A percentile compares a stretch with the other conserved stretches of the same genome.
phyloP scores from a whole-genome alignment of 1,140 invertebrate genomes.

The Philaenus spumarius region DNA sequence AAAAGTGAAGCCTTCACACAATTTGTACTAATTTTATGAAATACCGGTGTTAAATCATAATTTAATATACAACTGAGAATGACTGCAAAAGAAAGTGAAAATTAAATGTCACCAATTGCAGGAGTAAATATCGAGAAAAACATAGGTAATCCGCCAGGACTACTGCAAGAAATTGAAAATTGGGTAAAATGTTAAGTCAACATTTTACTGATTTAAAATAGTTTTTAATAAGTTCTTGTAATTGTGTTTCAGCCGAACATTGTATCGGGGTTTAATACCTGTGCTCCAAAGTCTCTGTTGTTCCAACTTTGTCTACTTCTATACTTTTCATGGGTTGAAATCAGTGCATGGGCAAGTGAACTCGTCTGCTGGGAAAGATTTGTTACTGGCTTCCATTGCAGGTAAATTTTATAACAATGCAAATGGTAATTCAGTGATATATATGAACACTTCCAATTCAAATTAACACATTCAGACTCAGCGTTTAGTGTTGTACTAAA shows the following conservation, averaged over 20 bases:
- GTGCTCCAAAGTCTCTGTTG: slow-evolving; percentile 75
- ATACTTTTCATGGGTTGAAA: slow-evolving; percentile 80
- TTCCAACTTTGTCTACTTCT: slow-evolving; percentile 91
- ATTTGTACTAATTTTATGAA: too few relatives aligned
- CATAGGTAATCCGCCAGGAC: too few relatives aligned
- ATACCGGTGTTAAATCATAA: too few relatives aligned
- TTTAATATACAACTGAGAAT: too few relatives aligned
- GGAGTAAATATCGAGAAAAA: too few relatives aligned
- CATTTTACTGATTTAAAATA: too few relatives aligned
- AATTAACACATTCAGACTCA: too few relatives aligned
- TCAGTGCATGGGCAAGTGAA: slow-evolving; percentile 40
- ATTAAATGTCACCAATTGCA: too few relatives aligned
- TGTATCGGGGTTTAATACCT: slow-evolving; percentile 76
- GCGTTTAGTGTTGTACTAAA: slow-evolving; percentile 11
- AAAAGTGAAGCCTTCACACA: too few relatives aligned
- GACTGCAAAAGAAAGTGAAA: too few relatives aligned
- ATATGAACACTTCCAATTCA: too few relatives aligned
- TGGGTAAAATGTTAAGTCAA: background rate
- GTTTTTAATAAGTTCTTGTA: slow-evolving; percentile 22
- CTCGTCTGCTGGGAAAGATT: slow-evolving; percentile 59
- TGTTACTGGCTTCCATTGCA: slow-evolving; percentile 71
- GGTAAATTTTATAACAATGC: slow-evolving; percentile 45
- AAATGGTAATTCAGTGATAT: too few relatives aligned
- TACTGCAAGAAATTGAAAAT: background rate
- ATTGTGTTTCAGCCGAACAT: slow-evolving; percentile 48